phyloP scores from a whole-genome alignment of 2,113 vertebrate species.

The Osmerus mordax region DNA sequence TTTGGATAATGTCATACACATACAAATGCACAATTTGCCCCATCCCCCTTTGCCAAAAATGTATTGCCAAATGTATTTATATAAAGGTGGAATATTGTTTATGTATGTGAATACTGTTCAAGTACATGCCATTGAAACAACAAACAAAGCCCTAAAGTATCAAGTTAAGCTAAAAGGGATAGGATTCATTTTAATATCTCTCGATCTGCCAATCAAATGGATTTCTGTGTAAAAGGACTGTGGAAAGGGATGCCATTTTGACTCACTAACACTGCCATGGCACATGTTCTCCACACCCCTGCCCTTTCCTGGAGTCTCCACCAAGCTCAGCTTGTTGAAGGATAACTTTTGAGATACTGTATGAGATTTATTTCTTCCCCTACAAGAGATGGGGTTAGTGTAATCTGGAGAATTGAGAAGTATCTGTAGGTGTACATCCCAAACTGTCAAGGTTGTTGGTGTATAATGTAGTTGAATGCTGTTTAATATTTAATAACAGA shows the following conservation, averaged over 20 bases:
- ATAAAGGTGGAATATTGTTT: constrained; percentile 63
- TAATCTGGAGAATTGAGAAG: too few relatives aligned
- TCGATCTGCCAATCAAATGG: constrained; percentile 27
- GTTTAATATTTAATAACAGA: too few relatives aligned
- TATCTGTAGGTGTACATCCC: too few relatives aligned
- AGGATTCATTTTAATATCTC: constrained; percentile 29
- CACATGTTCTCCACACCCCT: constrained; percentile 38
- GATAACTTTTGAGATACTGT: constrained; percentile 23
- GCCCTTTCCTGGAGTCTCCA: constrained; percentile 34
- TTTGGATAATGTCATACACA: constrained; percentile 57
- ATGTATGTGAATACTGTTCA: constrained; percentile 61
- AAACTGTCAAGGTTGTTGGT: constrained; percentile 49
- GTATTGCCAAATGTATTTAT: constrained; percentile 72
- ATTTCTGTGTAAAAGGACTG: constrained; percentile 49
- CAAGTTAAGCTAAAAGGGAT: constrained; percentile 36
- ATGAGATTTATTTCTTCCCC: constrained; percentile 40
- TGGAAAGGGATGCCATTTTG: constrained; percentile 42
- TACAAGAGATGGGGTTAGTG: too few relatives aligned
- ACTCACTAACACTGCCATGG: constrained; percentile 53
- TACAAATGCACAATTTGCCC: constrained; percentile 51
- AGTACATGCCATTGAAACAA: constrained; percentile 36
- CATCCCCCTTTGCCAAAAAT: constrained; percentile 49
- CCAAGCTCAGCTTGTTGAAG: constrained; percentile 26
- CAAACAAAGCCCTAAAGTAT: constrained; percentile 10
- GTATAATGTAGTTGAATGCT: too few relatives aligned